phyloP scores from a whole-genome alignment of 92 coral and sea anemone genomes.

The Muricea muricata region DNA sequence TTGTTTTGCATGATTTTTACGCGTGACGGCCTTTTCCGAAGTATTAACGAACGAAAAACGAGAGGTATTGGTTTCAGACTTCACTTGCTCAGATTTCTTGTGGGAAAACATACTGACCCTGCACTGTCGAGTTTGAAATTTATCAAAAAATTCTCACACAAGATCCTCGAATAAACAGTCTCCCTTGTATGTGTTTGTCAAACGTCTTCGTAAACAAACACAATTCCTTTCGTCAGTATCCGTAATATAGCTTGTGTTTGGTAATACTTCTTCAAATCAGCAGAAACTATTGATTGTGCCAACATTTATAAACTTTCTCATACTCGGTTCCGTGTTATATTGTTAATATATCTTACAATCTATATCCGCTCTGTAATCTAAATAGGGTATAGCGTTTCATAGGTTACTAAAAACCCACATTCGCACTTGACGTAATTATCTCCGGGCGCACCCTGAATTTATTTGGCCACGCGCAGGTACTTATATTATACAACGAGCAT shows the following conservation, averaged over 20 bases:
- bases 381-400: neutral
- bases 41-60: neutral
- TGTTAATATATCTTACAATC: neutral
- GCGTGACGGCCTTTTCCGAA: conserved; percentile 34
- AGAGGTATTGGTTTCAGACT: neutral
- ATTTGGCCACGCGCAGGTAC: neutral
- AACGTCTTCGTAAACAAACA: neutral
- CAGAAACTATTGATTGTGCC: neutral
- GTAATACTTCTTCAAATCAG: no score
- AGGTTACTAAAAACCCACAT: neutral
- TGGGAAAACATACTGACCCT: neutral
- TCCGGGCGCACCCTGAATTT: neutral
- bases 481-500: neutral
- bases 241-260: neutral
- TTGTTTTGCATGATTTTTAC: conserved; percentile 36
- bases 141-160: neutral
- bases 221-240: neutral
- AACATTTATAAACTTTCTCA: neutral
- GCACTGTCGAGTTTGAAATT: neutral
- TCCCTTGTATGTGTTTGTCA: neutral
- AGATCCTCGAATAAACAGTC: neutral
- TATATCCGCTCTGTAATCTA: neutral
- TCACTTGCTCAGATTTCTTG: neutral
- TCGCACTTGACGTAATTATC: neutral
- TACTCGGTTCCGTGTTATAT: neutral